These are phyloP conservation scores for Macaca mulatta DNA, from an alignment of 2,113 vertebrate genomes.

Conservation along the genomic window DNA sequence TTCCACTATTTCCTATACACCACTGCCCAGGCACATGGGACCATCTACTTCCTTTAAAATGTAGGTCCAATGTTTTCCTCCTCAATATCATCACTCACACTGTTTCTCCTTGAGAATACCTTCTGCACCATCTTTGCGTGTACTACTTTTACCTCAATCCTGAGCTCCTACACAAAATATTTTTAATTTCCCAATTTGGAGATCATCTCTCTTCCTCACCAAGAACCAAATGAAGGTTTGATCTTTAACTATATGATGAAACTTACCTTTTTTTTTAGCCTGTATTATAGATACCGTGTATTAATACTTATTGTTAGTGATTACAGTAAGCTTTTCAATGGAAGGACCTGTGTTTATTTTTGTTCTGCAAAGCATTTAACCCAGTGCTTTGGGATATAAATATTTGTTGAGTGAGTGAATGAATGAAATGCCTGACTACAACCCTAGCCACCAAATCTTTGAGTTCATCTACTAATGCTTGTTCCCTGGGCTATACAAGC, in stretches of 20 bases:
- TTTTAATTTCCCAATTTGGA: not conserved
- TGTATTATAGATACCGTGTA: not conserved
- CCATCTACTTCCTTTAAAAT: not conserved
- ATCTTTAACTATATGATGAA: not conserved
- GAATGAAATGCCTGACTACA: not conserved
- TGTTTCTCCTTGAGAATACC: not conserved
- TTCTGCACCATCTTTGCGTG: not conserved
- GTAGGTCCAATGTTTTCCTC: not conserved
- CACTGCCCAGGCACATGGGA: not conserved
- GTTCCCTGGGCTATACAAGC: not conserved
- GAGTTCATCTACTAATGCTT: not conserved
- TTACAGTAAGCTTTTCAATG: not conserved
- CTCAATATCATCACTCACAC: not conserved
- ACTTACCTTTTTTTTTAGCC: not conserved
- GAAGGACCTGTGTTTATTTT: not conserved
- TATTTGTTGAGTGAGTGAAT: not conserved
- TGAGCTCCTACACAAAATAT: not conserved
- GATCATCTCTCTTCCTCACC: not conserved
- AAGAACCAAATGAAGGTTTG: not conserved
- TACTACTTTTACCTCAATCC: not conserved
- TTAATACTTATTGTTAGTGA: not conserved
- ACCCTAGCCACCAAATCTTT: not conserved
- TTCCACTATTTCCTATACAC: not conserved
- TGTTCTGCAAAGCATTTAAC: not conserved
- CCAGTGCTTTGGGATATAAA: not conserved